Evolutionary conservation across 2,888 invertebrate genomes (phyloP), one percentile per base, ranked within the genome.

Genomic region (Pristionchus fissidentatus): DNA sequence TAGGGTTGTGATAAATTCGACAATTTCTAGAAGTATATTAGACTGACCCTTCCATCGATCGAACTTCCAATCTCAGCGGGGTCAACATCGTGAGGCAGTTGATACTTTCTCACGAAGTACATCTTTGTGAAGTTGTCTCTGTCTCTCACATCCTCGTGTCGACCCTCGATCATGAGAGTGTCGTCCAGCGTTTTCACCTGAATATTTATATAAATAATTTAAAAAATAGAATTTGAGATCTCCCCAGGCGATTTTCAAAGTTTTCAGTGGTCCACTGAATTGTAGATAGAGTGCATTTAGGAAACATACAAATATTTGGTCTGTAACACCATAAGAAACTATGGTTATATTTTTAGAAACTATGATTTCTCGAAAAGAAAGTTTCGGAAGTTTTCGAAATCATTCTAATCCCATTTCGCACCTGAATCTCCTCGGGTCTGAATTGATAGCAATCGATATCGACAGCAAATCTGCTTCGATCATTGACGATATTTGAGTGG

Each of bases 61-160:
- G 87, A 87, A 75, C 89, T 89, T 77, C 85, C 86, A 79, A 91
- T 89, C 35, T 87, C 87, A 46, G 88, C 85, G 13, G 88, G 87
- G 43, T 90, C 88, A n/a, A 91, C 90, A 86, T 91, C 91, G 35
- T 86, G 73, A n/a, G 91, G 91, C 70, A 91, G 87, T 85, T 91
- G 91, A 85, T 91, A 91, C 85, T 91, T 91, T 77, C 91, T 87
- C 46, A 91, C 89, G 82, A 91, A 91, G 85, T 91, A 90, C 91
- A 91, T 91, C 81, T 83, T 83, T 0, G 83, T 77, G 77, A 49
- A 83, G 55, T 77, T 83, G 46, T 83, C 77, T 29, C 60, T 57
- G 41, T 83, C 66, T 55, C 83, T 88, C 66, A 91, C 88, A 79
- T 91, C 91, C 66, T 91, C 91, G 84, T 91, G 91, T 60, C 90